phyloP scores from a whole-genome alignment of 1,140 invertebrate genomes.

The Acyrthosiphon pisum region DNA sequence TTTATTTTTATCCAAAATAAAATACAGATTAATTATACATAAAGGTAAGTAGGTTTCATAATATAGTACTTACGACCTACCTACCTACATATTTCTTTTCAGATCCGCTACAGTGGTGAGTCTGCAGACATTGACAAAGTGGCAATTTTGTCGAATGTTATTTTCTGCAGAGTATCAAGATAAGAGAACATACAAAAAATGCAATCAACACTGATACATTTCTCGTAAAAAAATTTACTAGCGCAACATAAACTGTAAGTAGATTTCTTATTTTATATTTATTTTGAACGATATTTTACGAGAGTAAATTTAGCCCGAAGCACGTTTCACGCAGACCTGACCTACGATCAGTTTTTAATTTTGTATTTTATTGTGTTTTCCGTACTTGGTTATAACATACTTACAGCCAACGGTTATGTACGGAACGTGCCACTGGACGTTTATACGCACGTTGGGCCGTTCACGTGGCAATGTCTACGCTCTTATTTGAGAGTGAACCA shows the following conservation, averaged over 20 bases:
- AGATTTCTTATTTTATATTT: slow-evolving; percentile 6
- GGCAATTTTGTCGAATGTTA: slow-evolving; percentile 1
- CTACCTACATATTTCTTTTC: not conserved
- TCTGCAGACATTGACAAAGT: not conserved
- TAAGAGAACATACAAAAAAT: slow-evolving; percentile 11
- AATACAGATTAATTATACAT: not conserved
- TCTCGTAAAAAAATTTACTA: not conserved
- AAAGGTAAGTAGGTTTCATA: not conserved
- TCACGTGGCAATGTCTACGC: not conserved
- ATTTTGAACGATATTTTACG: slow-evolving; percentile 8
- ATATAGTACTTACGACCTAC: no score
- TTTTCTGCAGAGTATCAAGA: not conserved
- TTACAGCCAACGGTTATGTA: slow-evolving; percentile 11
- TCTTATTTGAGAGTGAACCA: not conserved
- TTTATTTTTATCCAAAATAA: not conserved
- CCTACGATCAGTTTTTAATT: slow-evolving; percentile 32
- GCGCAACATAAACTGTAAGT: not conserved
- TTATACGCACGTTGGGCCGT: not conserved
- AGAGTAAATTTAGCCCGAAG: not conserved
- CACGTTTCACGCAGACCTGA: slow-evolving; percentile 13
- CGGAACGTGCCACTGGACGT: not conserved
- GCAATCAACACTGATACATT: not conserved
- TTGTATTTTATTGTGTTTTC: slow-evolving; percentile 8
- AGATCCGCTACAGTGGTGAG: not conserved
- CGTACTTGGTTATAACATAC: not conserved